Conservation (phyloP, 2,888 invertebrate genomes). For the Tromatobia lineatoria region DNA sequence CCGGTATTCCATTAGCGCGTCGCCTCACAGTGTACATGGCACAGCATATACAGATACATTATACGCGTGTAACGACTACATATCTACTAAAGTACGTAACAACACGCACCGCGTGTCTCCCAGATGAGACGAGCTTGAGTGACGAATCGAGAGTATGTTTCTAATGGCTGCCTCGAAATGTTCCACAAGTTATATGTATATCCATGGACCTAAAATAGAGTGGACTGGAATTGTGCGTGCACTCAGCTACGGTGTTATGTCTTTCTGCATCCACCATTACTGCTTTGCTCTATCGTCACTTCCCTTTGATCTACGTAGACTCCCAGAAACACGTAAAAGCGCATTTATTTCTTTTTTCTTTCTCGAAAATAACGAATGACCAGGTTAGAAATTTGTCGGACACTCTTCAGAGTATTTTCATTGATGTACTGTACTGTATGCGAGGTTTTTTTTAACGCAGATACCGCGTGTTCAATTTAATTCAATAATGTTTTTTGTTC, state of each 20-base stretch:
- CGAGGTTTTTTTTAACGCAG: no score
- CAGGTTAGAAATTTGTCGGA: background rate
- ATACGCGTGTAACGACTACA: slow-evolving; percentile 24
- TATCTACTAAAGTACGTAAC: slow-evolving; percentile 49
- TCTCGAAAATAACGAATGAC: background rate
- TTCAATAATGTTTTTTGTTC: no score
- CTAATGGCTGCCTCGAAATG: slow-evolving; percentile 20
- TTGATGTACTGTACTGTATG: no score
- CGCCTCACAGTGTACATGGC: slow-evolving; percentile 24
- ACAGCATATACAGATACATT: slow-evolving; percentile 18
- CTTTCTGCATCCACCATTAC: slow-evolving; percentile 22
- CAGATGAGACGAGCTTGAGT: slow-evolving; percentile 54
- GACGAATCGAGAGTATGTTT: slow-evolving; percentile 52
- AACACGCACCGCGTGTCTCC: slow-evolving; percentile 41
- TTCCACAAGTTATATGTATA: slow-evolving; percentile 30
- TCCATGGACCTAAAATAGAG: slow-evolving; percentile 40
- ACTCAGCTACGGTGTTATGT: slow-evolving; percentile 25
- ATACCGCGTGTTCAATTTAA: no score
- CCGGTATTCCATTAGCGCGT: slow-evolving; percentile 62
- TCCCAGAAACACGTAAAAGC: background rate
- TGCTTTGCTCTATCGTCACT: slow-evolving; percentile 35
- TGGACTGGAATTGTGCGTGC: slow-evolving; percentile 35
- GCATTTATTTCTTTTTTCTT: background rate
- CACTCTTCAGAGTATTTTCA: background rate
- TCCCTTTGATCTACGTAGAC: slow-evolving; percentile 7